Evolutionary conservation across 2,888 invertebrate species (phyloP), one percentile per base, ranked within the genome.

Genomic region (Auanema sp.): DNA sequence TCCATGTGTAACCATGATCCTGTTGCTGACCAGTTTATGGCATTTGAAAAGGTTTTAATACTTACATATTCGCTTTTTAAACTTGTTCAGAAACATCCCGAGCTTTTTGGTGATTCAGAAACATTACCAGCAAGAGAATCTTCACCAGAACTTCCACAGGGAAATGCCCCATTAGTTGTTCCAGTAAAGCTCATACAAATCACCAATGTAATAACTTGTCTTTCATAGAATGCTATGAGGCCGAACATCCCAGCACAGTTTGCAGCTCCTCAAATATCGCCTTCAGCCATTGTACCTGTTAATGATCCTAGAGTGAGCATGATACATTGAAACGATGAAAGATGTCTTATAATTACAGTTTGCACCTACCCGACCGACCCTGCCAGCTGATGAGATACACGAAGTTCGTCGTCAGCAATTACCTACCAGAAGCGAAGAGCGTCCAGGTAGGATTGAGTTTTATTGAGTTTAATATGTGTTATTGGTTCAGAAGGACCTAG

Each of bases 1-100:
- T 47, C 66, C 14, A 41, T 71, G 14, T 80, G 80, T 65, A 80
- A 80, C 61, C 52, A 60, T 18, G 65, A 67, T 12, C 69, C 80
- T 8, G 72, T 80, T 44, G 77, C 76, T 18, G 78, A 78, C 47
- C 80, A 80, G 65, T 79, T 80, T 49, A 75, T 72, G 66, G 70
- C 66, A 10, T 79, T 79, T 50, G 79, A 79, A 60, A 69, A 72
- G 64, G 77, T 72, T 43, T 21, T 8, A 14, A n/a, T 23, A 56
- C n/a, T 42, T 21, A n/a, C 23, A 33, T 14, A 21, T 21, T 49
- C 23, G 16, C 14, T 63, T n/a, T 23, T n/a, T 50, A 47, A n/a
- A 21, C 12, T 42, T 41, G 47, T 70, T 43, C 55, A 73, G 69
- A 74, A 74, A 47, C 77, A 77, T 58, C 77, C 77, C 0, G 77